Evolutionary conservation across 2,797 vertebrate species (phyloP).

Genomic region (Tragopan temminckii): DNA sequence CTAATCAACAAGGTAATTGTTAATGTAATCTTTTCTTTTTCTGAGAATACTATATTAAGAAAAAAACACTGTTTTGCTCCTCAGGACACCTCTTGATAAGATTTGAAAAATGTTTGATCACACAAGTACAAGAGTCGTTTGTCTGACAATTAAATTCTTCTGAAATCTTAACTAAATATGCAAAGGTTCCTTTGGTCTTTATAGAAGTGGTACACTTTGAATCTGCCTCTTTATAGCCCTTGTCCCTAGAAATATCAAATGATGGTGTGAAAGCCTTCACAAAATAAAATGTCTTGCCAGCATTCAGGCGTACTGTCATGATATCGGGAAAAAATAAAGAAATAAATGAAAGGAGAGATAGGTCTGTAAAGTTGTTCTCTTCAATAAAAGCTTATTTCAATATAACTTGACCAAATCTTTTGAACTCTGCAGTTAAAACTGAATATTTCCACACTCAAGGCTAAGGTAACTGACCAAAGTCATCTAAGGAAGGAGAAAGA

Average conservation of each 20-base stretch:
- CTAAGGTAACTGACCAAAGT: not conserved
- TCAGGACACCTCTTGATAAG: not conserved
- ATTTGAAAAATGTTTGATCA: not conserved
- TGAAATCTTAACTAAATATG: not conserved
- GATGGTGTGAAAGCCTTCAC: not conserved
- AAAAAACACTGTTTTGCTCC: not conserved
- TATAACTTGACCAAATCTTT: not conserved
- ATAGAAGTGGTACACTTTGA: not conserved
- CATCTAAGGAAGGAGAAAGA: not conserved
- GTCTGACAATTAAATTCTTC: not conserved
- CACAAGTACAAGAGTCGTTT: not conserved
- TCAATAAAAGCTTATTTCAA: not conserved
- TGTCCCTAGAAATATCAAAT: not conserved
- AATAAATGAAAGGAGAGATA: not conserved
- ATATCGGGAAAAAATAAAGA: not conserved
- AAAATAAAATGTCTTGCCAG: not conserved
- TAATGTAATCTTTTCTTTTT: not conserved
- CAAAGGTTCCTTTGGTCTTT: not conserved
- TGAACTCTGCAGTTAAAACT: not conserved
- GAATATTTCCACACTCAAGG: not conserved
- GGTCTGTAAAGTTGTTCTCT: not conserved
- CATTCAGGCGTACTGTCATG: not conserved
- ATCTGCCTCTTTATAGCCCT: not conserved
- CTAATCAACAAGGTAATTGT: not conserved
- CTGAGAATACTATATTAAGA: not conserved